Evolutionary conservation across 2,888 invertebrate species (phyloP), one percentile per base, ranked within the genome.

Genomic region (Slavum lentiscoides): DNA sequence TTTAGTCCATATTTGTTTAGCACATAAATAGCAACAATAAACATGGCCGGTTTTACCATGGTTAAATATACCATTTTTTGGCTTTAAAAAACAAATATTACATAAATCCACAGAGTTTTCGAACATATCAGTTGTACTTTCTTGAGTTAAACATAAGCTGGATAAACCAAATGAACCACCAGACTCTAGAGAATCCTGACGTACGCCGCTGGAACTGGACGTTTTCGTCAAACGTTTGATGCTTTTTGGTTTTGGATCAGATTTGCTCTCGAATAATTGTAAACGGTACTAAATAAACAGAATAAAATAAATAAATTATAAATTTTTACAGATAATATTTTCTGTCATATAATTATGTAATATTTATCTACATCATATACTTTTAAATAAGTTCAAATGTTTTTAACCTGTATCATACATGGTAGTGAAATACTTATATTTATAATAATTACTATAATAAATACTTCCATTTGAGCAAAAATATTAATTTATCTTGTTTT

Each of bases 21-120:
- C 82, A 77, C 84, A 84, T 11, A 43, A 43, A 58, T 84, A 84
- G 76, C 84, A 84, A 17, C 82, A 83, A 80, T 83, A 84, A 2
- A 83, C 55, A 75, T 84, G 84, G 0, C 81, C 83, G 19, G 82
- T 83, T 37, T 82, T 83, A 2, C 83, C 83, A 70, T 84, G 84
- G 11, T 83, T 80, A 73, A 84, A 84, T 15, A 83, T 82, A 4
- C 84, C 84, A 69, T 84, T 83, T 67, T 83, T 83, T 8, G 83
- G 80, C n/a, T 74, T 69, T 11, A 82, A 66, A 23, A 84, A 82
- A 68, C 84, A 84, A n/a, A 83, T 82, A 23, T 82, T 82, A 76
- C 84, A 84, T 9, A 9, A 9, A 2, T 62, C 58, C 1, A 9
- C 5, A 37, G 13, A 8, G 0, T 58, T 58, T 19, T 76, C 19